Conservation (phyloP, 2,888 invertebrate genomes). For the Pseudanteris insignis region DNA sequence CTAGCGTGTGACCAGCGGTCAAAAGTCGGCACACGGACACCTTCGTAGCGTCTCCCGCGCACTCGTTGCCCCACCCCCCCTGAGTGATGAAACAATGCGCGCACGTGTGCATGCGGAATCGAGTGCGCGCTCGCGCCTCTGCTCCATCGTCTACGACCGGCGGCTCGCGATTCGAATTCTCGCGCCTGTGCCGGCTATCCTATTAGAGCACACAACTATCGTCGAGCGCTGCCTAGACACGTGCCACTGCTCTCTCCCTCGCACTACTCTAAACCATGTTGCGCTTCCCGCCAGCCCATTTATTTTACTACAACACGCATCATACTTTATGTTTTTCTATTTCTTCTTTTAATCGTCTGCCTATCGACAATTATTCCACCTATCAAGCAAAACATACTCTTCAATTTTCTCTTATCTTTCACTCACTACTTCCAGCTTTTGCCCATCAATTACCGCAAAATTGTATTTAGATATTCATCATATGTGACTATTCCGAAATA, state of each 20-base stretch:
- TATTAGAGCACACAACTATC: conserved; percentile 9
- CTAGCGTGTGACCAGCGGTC: conserved; percentile 36
- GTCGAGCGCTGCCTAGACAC: conserved; percentile 7
- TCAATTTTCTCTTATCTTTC: no score
- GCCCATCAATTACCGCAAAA: no score
- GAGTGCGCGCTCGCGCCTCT: neutral
- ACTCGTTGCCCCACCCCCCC: conserved; percentile 5
- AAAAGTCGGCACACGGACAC: no score
- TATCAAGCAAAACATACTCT: no score
- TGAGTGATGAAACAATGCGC: conserved; percentile 16
- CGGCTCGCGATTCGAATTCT: conserved; percentile 4
- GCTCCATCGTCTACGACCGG: neutral
- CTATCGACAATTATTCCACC: no score
- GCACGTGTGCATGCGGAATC: neutral
- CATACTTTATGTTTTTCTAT: no score
- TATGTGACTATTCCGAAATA: no score
- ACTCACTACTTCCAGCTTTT: no score
- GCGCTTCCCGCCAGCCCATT: neutral
- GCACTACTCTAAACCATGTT: neutral
- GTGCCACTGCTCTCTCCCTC: conserved; percentile 7
- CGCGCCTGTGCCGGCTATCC: neutral
- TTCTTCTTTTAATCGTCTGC: no score
- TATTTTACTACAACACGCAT: no score
- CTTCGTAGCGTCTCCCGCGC: neutral
- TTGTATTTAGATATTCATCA: no score